A percentile compares a stretch with the other conserved stretches of the same genome.
Evolutionary conservation across 30 jellyfish, hydroid and myxozoan genomes (phyloP).

Genomic region (Pelagia noctiluca): DNA sequence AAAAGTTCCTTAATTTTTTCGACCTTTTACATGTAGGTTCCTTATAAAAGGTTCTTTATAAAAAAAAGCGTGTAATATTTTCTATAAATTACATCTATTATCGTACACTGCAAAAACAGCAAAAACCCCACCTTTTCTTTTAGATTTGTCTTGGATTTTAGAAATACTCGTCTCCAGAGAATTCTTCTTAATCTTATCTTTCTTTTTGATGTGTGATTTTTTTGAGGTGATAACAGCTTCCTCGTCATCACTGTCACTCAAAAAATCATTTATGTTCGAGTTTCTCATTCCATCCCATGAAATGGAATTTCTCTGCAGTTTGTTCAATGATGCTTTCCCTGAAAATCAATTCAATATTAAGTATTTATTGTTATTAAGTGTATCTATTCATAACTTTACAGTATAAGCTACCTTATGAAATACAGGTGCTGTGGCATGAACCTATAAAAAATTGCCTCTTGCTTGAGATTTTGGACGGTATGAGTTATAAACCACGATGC

Average conservation of each 20-base stretch:
- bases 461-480: too few species aligned
- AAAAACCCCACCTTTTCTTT: slow-evolving; percentile 44
- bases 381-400: too few species aligned
- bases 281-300: slow-evolving; percentile 63
- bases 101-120: not conserved
- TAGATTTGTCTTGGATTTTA: not conserved
- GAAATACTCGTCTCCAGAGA: slow-evolving; percentile 4
- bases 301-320: slow-evolving; percentile 47
- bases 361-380: too few species aligned
- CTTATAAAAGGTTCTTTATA: too few species aligned
- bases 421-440: too few species aligned
- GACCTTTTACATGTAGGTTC: too few species aligned
- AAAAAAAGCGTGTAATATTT: too few species aligned
- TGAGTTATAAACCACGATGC: too few species aligned
- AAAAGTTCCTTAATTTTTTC: too few species aligned
- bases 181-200: not conserved
- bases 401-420: too few species aligned
- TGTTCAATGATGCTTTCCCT: slow-evolving; percentile 31
- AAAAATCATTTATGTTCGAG: slow-evolving; percentile 50
- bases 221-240: slow-evolving; percentile 30
- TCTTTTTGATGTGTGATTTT: not conserved
- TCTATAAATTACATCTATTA: not conserved
- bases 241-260: slow-evolving; percentile 62
- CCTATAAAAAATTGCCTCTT: too few species aligned
- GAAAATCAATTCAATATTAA: too few species aligned